These are phyloP conservation scores for Dicycla oo DNA, from an alignment of 2,888 invertebrate genomes.

Conservation along the genomic window DNA sequence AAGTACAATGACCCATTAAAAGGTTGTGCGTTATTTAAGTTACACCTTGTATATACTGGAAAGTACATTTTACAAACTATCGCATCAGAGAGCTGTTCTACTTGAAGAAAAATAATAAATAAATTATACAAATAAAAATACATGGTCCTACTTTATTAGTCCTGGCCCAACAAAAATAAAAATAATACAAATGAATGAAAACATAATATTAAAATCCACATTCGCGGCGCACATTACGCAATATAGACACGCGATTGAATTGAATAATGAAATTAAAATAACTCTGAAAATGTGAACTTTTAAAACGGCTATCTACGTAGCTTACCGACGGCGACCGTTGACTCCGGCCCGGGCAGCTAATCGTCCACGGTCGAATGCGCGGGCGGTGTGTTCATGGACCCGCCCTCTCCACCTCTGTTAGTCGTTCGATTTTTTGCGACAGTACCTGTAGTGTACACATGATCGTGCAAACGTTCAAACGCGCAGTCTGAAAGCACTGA, in stretches of 20 bases:
- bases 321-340: slow-evolving; percentile 46
- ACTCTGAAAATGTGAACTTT: slow-evolving; percentile 26
- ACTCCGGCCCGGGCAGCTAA: slow-evolving; percentile 43
- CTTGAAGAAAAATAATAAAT: slow-evolving; percentile 30
- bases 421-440: slow-evolving; percentile 50
- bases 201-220: slow-evolving; percentile 19
- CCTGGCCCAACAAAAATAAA: slow-evolving; percentile 31
- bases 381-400: slow-evolving; percentile 22
- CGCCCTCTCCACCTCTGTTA: slow-evolving; percentile 45
- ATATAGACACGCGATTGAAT: slow-evolving; percentile 5
- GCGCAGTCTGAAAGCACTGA: slow-evolving; percentile 41
- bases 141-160: slow-evolving; percentile 47
- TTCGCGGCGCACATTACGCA: slow-evolving; percentile 9
- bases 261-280: slow-evolving; percentile 36
- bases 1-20: too few relatives aligned
- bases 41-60: too few relatives aligned
- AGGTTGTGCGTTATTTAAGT: too few relatives aligned
- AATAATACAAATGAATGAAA: slow-evolving; percentile 39
- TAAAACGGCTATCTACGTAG: slow-evolving; percentile 45
- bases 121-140: slow-evolving; percentile 28
- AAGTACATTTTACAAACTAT: neutral
- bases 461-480: slow-evolving; percentile 50
- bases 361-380: slow-evolving; percentile 37
- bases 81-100: neutral
- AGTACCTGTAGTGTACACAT: slow-evolving; percentile 59